Conservation (phyloP, 2,888 invertebrate species). For the Malthinus seriepunctatus region DNA sequence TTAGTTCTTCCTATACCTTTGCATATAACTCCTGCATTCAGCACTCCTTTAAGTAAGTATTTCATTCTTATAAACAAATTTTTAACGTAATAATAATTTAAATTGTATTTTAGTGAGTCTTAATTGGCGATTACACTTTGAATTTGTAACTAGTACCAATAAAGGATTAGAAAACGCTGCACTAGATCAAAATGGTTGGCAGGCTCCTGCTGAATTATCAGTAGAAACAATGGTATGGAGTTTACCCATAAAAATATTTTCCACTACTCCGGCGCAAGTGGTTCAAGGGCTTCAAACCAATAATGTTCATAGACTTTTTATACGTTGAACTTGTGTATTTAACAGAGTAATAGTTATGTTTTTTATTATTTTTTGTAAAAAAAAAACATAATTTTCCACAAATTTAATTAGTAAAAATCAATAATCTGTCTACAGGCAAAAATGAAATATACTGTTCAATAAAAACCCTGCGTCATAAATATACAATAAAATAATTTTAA, state of each 20-base stretch:
- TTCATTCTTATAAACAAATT: no score
- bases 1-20: conserved; percentile 92
- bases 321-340: conserved; percentile 29
- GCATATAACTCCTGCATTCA: conserved; percentile 95
- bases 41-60: conserved; percentile 77
- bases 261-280: conserved; percentile 84
- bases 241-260: conserved; percentile 90
- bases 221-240: conserved; percentile 99
- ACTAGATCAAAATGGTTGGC: conserved; percentile 69
- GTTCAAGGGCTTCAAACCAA: conserved; percentile 64
- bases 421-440: no score
- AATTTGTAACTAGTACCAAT: conserved; percentile 87
- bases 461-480: no score
- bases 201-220: conserved; percentile 81
- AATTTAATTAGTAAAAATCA: no score
- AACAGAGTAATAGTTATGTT: no score
- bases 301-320: conserved; percentile 47
- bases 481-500: no score
- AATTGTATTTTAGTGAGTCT: conserved; percentile 69
- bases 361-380: no score
- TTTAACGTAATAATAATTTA: no score
- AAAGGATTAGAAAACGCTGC: conserved; percentile 62
- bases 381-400: no score
- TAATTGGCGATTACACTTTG: conserved; percentile 95
- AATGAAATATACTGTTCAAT: no score